phyloP scores from a whole-genome alignment of 1,140 invertebrate species.

The Plectus sambesii region DNA sequence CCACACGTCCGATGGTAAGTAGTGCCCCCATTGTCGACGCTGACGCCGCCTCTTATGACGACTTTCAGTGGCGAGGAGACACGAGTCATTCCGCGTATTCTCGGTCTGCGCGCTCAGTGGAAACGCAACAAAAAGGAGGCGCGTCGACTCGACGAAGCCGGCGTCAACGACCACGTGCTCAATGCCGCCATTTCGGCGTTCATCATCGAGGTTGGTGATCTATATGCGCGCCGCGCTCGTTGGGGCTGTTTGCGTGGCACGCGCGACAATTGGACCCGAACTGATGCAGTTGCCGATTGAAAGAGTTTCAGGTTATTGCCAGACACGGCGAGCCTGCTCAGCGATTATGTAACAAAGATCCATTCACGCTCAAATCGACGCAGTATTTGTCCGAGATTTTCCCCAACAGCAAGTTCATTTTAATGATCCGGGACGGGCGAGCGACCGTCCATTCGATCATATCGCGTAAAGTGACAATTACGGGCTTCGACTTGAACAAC shows the following conservation, averaged over 20 bases:
- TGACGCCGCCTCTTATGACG: too few species aligned
- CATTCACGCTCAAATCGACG: constrained; percentile 87
- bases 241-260: too few species aligned
- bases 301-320: constrained; percentile 63
- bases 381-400: constrained; percentile 59
- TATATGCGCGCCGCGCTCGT: not conserved
- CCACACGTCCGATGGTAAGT: constrained; percentile 91
- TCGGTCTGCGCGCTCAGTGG: constrained; percentile 84
- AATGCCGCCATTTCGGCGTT: constrained; percentile 90
- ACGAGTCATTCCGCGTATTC: constrained; percentile 80
- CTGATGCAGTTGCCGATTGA: too few species aligned
- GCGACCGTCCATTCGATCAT: constrained; percentile 96
- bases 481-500: constrained; percentile 83
- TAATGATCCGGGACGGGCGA: constrained; percentile 92
- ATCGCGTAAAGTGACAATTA: constrained; percentile 87
- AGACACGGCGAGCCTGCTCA: constrained; percentile 84
- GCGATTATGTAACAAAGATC: constrained; percentile 91
- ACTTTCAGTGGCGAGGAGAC: constrained; percentile 97
- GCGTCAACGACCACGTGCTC: constrained; percentile 77
- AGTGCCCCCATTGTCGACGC: too few species aligned
- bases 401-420: constrained; percentile 77
- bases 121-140: constrained; percentile 78
- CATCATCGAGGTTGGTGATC: constrained; percentile 62
- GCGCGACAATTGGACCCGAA: too few species aligned
- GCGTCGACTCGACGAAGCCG: constrained; percentile 75